Conservation (phyloP, 2,888 invertebrate species). For the Meiosimyza decipiens region DNA sequence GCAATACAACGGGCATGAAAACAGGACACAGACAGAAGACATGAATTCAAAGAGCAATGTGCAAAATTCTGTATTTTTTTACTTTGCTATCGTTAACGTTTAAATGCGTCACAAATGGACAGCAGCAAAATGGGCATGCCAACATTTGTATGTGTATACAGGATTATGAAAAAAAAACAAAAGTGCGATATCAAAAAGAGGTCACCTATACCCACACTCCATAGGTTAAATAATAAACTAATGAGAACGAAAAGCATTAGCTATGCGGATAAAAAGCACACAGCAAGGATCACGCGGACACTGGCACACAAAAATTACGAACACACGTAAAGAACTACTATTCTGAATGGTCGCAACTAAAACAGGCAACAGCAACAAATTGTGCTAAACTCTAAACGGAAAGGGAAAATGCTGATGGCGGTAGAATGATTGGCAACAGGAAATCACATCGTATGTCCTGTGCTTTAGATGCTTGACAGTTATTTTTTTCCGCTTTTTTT, state of each 20-base stretch:
- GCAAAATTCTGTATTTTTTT: no score
- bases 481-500: neutral
- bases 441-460: no score
- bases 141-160: no score
- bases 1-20: no score
- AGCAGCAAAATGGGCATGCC: no score
- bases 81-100: no score
- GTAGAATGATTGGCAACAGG: neutral
- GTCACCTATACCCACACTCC: neutral
- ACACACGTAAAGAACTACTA: neutral
- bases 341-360: neutral
- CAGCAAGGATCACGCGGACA: neutral
- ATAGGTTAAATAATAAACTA: constrained; percentile 9
- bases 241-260: neutral
- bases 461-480: neutral
- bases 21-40: no score
- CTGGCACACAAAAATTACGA: neutral
- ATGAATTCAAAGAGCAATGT: no score
- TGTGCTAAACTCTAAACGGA: neutral
- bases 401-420: neutral
- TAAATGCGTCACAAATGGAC: no score
- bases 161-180: no score
- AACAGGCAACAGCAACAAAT: neutral
- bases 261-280: neutral
- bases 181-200: neutral